Evolutionary conservation across 2,888 invertebrate genomes (phyloP), one percentile per base, ranked within the genome.

Genomic region (Polylopha cassiicola): DNA sequence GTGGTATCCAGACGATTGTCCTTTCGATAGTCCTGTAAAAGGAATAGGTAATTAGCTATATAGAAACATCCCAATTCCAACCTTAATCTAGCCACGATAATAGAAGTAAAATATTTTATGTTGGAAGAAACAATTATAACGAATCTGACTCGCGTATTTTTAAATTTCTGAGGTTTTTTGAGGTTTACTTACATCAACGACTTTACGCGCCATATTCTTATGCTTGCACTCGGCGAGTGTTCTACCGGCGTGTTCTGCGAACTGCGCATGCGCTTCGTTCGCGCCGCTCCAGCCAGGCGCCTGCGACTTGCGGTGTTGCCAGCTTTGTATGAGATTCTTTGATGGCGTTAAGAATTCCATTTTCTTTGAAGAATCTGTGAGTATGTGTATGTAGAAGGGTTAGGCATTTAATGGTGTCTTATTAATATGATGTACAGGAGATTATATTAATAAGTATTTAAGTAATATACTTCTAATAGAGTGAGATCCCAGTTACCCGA

Each of bases 1-100:
- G 53, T 48, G 1, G 46, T 32, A 10, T 68, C 49, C 39, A 75
- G 46, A 6, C 45, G 32, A 39, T 73, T 62, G 1, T 42, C 17
- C 48, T 56, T 65, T 44, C 61, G 58, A 38, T 74, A 77, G 31
- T 73, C 61, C 76, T 75, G 69, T 31, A 67, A 71, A 39, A 20
- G 32, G 29, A 43, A 37, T 34, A 10, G 5, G 11, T 6, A 16
- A 11, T 39, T 27, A 30, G 5, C 7, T 6, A 16, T 23, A 20
- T 15, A 4, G 4, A n/a, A n/a, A n/a, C n/a, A n/a, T n/a, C n/a
- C n/a, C n/a, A n/a, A n/a, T n/a, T n/a, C n/a, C n/a, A n/a, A n/a
- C n/a, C n/a, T n/a, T n/a, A n/a, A n/a, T n/a, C n/a, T n/a, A n/a
- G n/a, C n/a, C n/a, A n/a, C n/a, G n/a, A n/a, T n/a, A 14, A 7